Evolutionary conservation across 2,113 vertebrate species (phyloP).

Genomic region (Centropus unirufus): DNA sequence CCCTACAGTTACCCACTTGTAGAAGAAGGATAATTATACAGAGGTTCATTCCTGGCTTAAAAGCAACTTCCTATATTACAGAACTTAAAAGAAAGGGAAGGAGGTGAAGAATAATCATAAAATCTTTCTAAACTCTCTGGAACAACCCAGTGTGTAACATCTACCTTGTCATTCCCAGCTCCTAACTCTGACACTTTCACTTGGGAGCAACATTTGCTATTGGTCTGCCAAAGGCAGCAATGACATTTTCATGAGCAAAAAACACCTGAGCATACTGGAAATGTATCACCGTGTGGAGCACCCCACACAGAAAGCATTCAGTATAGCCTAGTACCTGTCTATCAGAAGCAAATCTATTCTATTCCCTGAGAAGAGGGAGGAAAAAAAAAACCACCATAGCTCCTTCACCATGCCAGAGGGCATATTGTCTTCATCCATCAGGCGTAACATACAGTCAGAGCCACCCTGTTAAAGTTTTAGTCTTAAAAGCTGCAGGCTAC

Average conservation of each 20-base stretch:
- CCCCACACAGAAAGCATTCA: not conserved
- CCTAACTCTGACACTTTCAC: not conserved
- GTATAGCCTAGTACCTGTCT: not conserved
- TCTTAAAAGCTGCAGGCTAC: slow-evolving; percentile 58
- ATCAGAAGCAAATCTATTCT: slow-evolving; percentile 4
- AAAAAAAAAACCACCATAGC: not conserved
- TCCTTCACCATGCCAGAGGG: slow-evolving; percentile 1
- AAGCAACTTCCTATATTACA: not conserved
- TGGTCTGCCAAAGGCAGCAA: not conserved
- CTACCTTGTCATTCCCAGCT: not conserved
- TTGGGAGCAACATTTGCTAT: not conserved
- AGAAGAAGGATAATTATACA: not conserved
- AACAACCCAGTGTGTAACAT: not conserved
- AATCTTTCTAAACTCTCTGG: not conserved
- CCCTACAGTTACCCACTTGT: not conserved
- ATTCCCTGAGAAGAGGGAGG: not conserved
- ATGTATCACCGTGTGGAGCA: not conserved
- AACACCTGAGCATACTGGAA: not conserved
- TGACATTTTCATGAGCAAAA: not conserved
- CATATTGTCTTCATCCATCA: slow-evolving; percentile 25
- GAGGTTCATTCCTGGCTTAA: not conserved
- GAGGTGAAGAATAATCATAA: not conserved
- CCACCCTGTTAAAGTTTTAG: slow-evolving; percentile 53
- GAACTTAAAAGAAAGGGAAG: not conserved
- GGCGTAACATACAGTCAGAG: slow-evolving; percentile 7